These are phyloP conservation scores for Papilio aristodemus DNA, from an alignment of 1,140 invertebrate species.

Conservation along the genomic window DNA sequence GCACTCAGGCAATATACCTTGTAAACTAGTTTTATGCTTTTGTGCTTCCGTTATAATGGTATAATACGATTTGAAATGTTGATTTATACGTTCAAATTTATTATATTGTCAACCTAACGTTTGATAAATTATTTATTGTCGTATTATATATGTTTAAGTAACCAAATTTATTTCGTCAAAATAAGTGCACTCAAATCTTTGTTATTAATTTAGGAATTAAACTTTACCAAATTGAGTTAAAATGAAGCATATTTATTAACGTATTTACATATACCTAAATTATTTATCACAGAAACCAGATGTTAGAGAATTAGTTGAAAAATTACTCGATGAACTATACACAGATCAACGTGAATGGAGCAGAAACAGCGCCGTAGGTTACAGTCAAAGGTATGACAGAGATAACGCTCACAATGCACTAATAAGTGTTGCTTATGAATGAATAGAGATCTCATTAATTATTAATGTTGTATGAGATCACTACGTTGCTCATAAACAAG, in stretches of 20 bases:
- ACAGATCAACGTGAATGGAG: conserved; percentile 63
- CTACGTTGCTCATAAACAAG: neutral
- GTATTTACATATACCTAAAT: neutral
- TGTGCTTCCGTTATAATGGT: neutral
- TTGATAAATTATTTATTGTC: neutral
- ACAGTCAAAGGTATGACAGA: conserved; percentile 61
- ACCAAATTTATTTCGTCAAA: too few relatives aligned
- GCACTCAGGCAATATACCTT: neutral
- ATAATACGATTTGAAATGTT: neutral
- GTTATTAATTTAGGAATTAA: too few relatives aligned
- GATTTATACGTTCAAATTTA: neutral
- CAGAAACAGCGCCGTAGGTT: conserved; percentile 59
- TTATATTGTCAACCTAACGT: neutral
- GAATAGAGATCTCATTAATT: neutral
- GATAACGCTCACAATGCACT: neutral
- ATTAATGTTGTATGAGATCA: neutral
- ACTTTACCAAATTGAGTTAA: too few relatives aligned
- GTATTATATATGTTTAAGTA: too few relatives aligned
- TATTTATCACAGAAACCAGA: conserved; percentile 67
- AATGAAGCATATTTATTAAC: too few relatives aligned
- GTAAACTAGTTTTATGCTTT: conserved; percentile 3
- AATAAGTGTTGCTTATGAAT: conserved; percentile 6
- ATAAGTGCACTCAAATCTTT: too few relatives aligned
- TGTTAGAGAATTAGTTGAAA: conserved; percentile 77
- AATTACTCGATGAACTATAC: conserved; percentile 68